Conservation (phyloP, 2,888 invertebrate genomes). For the Drosophila greeni region DNA sequence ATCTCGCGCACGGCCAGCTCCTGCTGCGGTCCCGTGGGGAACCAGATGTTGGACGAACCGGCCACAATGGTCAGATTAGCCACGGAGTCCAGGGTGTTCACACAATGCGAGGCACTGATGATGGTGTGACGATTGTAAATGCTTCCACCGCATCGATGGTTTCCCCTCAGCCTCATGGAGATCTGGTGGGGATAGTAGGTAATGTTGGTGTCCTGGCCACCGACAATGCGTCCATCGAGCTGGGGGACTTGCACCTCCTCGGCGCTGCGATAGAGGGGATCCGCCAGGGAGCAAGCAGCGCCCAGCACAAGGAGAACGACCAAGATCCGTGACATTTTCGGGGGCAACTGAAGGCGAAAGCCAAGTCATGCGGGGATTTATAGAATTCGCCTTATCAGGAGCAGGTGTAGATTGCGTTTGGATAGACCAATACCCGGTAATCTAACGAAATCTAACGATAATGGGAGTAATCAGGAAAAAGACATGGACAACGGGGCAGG, state of each 20-base stretch:
- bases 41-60: constrained; percentile 56
- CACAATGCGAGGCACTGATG: constrained; percentile 71
- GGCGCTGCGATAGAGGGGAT: constrained; percentile 28
- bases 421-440: constrained; percentile 27
- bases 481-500: constrained; percentile 14
- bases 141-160: constrained; percentile 73
- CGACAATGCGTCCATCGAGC: constrained; percentile 73
- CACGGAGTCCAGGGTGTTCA: constrained; percentile 41
- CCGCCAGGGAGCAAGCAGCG: constrained; percentile 40
- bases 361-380: constrained; percentile 17
- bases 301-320: constrained; percentile 45
- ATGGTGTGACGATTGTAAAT: constrained; percentile 55
- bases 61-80: constrained; percentile 60
- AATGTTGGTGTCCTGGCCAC: constrained; percentile 59
- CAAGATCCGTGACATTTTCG: constrained; percentile 55
- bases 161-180: constrained; percentile 67
- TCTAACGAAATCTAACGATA: constrained; percentile 20
- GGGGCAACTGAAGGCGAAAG: constrained; percentile 44
- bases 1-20: constrained; percentile 80
- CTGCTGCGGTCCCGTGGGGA: constrained; percentile 23
- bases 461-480: constrained; percentile 14
- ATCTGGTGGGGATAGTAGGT: constrained; percentile 66
- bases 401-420: constrained; percentile 17
- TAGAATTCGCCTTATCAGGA: constrained; percentile 33
- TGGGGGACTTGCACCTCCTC: constrained; percentile 35